Base-by-base conservation (phyloP, 2,888 invertebrate genomes). In the Limnephilus lunatus region DNA sequence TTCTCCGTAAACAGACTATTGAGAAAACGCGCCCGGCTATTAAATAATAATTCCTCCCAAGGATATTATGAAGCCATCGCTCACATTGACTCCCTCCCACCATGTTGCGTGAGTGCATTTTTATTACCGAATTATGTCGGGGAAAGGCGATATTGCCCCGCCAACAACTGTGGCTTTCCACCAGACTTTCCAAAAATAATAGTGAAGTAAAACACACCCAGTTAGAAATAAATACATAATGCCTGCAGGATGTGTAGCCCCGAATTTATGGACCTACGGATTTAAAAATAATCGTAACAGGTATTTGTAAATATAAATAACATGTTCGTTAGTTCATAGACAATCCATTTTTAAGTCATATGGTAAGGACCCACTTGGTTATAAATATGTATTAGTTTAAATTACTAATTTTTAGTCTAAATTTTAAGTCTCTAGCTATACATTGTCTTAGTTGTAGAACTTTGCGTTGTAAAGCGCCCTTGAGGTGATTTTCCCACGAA, bases 101-200 rank as follows among this genome's bases (percentile, higher is more conserved):
- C 87, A 53, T 32, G 32, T 87, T 87, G 87, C 87, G 88, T 89
- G 88, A 89, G 88, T 89, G 88, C 88, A 89, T 89, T 89, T 89
- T 89, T 89, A 89, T 89, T 89, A 89, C 88, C 88, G 39, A 89
- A 89, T 89, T 89, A 89, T 35, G 88, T 31, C 32, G 39, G 88
- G n/a, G 68, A 89, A 89, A 81, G 32, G 15, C 88, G 88, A 89
- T 89, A 89, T 89, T 68, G 39, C 88, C n/a, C n/a, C 39, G 88
- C 88, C 35, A 89, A 86, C 86, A 86, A 89, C 80, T 35, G 88
- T 14, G 88, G 88, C 88, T 89, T 89, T 86, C 88, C 88, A n/a
- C 88, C 19, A 89, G 80, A 89, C 30, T 89, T 81, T 89, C 88
- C 80, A 80, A 81, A 80, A 80, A 89, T 68, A 68, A 68, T 89